A percentile compares a stretch with the other conserved stretches of the same genome.
These are phyloP conservation scores for Lissonota sp. DNA, from an alignment of 2,888 invertebrate species.

Conservation along the genomic window DNA sequence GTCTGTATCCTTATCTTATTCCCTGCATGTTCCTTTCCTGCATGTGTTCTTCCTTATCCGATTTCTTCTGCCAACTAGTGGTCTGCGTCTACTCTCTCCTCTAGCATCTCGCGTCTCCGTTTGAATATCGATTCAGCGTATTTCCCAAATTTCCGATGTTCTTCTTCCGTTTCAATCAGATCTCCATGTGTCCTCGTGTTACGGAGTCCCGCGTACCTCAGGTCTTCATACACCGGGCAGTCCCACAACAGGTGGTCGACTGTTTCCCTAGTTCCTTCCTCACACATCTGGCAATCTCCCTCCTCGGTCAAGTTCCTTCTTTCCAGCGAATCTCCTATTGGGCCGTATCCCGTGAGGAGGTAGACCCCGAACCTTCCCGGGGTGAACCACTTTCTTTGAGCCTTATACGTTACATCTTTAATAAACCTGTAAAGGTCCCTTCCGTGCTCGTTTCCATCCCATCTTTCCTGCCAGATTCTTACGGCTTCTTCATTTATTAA, in stretches of 20 bases:
- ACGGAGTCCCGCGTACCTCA: neutral
- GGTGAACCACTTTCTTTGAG: neutral
- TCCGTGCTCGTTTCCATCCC: neutral
- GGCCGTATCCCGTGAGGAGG: conserved; percentile 15
- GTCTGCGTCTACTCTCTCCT: too few relatives aligned
- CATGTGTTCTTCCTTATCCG: too few relatives aligned
- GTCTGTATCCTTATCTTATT: too few relatives aligned
- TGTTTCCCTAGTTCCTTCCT: neutral
- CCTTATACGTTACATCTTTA: neutral
- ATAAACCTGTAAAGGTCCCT: conserved; percentile 8
- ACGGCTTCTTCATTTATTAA: neutral
- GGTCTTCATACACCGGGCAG: neutral
- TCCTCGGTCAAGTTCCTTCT: neutral
- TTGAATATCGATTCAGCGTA: neutral
- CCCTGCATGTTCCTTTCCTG: too few relatives aligned
- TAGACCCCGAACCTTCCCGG: conserved; percentile 33
- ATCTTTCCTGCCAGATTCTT: neutral
- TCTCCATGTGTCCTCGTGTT: neutral
- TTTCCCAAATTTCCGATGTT: neutral
- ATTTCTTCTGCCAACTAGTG: too few relatives aligned
- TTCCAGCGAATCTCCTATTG: neutral
- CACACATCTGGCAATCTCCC: neutral
- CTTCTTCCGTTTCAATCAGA: neutral
- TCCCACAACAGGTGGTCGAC: conserved; percentile 7
- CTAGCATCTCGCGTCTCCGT: too few relatives aligned